These are phyloP conservation scores for Julus scandinavius DNA, from an alignment of 2,888 invertebrate genomes.

Conservation along the genomic window DNA sequence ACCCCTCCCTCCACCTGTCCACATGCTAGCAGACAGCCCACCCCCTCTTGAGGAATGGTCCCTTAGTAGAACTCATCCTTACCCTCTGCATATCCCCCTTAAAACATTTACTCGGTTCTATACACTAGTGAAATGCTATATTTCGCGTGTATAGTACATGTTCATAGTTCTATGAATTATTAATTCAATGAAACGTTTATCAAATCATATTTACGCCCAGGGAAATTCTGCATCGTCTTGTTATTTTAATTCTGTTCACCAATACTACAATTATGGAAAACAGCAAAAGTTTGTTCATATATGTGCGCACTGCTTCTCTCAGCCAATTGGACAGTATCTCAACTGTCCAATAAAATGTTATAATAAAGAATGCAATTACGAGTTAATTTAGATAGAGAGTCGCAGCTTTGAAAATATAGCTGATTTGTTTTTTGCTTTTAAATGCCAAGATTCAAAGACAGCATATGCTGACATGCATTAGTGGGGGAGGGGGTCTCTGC, in stretches of 20 bases:
- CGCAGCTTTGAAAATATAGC: background rate
- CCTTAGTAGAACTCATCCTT: no score
- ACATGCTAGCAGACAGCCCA: no score
- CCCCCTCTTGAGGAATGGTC: no score
- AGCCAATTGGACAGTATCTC: background rate
- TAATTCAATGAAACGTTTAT: background rate
- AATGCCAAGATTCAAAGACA: background rate
- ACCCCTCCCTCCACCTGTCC: no score
- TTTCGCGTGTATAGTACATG: background rate
- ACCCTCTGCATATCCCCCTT: no score
- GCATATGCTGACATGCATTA: background rate
- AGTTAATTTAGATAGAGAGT: background rate
- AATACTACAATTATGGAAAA: background rate
- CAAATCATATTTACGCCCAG: background rate
- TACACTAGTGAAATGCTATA: background rate
- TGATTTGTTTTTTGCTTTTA: background rate
- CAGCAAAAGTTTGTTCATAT: background rate
- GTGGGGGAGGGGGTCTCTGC: no score
- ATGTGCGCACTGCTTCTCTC: no score
- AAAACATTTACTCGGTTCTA: no score
- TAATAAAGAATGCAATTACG: background rate
- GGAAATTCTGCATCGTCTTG: background rate
- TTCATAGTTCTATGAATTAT: slow-evolving; percentile 3
- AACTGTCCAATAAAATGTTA: background rate
- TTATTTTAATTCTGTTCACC: background rate